Evolutionary conservation across 2,797 vertebrate species (phyloP).

Genomic region (Agapornis canus): DNA sequence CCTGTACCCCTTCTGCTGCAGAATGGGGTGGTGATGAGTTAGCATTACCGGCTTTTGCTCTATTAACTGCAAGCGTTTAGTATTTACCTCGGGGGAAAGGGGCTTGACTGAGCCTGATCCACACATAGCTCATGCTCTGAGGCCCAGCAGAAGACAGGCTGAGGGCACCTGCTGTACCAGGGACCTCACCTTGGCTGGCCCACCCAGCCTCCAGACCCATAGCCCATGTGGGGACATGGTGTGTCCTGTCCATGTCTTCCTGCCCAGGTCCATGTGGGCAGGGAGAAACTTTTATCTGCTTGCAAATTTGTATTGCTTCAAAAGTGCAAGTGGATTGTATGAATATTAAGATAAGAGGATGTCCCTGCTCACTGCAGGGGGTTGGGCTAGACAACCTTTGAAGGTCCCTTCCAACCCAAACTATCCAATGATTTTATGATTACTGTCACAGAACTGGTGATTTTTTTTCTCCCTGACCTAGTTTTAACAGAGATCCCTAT

Average conservation of each 20-base stretch:
- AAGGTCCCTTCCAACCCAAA: background rate
- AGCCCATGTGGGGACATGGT: rapidly evolving
- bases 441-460: background rate
- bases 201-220: background rate
- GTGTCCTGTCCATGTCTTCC: too few relatives aligned
- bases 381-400: background rate
- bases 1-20: background rate
- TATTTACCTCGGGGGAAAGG: too few relatives aligned
- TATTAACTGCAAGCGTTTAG: background rate
- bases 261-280: rapidly evolving
- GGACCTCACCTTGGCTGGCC: rapidly evolving
- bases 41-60: background rate
- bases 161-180: background rate
- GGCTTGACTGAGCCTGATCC: background rate
- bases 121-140: background rate
- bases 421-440: background rate
- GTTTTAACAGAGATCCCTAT: background rate
- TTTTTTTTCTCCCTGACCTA: background rate
- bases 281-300: background rate
- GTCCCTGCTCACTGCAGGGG: background rate
- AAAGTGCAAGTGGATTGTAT: background rate
- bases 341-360: background rate
- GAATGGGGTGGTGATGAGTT: background rate
- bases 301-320: background rate
- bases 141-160: background rate